Evolutionary conservation across 2,113 vertebrate species (phyloP).

Genomic region (Colistium nudipinnis): DNA sequence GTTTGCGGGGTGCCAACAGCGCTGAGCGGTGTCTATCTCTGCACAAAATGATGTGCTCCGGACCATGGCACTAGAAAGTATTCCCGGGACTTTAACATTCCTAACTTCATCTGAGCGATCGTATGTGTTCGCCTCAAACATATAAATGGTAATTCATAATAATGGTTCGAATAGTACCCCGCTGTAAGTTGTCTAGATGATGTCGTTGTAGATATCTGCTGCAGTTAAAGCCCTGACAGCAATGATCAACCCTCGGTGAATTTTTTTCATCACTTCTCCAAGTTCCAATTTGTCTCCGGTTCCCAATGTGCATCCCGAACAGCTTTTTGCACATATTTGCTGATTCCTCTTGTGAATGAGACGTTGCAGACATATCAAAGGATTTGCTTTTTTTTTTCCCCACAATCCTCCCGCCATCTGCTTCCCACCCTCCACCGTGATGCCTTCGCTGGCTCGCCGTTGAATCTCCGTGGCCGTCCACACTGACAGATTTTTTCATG

Average conservation of each 20-base stretch:
- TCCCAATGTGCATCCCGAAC: constrained; percentile 38
- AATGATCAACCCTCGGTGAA: constrained; percentile 4
- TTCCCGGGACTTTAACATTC: no score
- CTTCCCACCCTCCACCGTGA: constrained; percentile 48
- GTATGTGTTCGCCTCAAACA: neutral
- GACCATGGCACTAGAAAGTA: no score
- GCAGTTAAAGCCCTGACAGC: neutral
- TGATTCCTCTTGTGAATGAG: constrained; percentile 49
- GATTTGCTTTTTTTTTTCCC: constrained; percentile 28
- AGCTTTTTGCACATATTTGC: constrained; percentile 58
- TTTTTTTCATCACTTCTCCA: constrained; percentile 28
- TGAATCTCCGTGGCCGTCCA: constrained; percentile 28
- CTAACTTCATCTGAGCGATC: neutral
- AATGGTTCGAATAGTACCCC: neutral
- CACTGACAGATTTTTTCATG: neutral
- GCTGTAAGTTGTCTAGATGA: neutral
- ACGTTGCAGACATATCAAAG: constrained; percentile 57
- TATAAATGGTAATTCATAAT: neutral
- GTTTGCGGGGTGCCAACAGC: no score
- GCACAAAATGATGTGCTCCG: no score
- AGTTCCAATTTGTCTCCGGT: constrained; percentile 55
- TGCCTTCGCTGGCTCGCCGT: constrained; percentile 41
- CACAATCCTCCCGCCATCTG: constrained; percentile 66
- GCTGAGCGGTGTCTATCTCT: no score
- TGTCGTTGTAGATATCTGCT: neutral